Evolutionary conservation across 2,888 invertebrate genomes (phyloP), one percentile per base, ranked within the genome.

Genomic region (Ectemnius cavifrons): DNA sequence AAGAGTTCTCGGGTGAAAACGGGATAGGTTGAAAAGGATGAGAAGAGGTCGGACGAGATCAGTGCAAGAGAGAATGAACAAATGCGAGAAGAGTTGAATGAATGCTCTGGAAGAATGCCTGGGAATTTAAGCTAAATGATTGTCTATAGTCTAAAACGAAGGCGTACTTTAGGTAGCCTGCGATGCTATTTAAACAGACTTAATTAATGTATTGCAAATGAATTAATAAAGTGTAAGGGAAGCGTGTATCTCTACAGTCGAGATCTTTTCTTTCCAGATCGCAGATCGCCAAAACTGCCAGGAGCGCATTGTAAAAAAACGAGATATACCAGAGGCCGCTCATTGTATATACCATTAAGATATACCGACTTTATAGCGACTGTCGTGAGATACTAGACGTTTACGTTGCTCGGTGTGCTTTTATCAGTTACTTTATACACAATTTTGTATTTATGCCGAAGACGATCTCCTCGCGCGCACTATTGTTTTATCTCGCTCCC

Each of bases 201-300:
- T 90, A 89, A 90, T 89, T 89, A 90, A 89, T 90, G 90, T 90
- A 90, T 87, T 88, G 88, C 89, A 89, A 89, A 90, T 88, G 86
- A 88, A 90, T 89, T 88, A 90, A 90, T 90, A 90, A 90, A 90
- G 85, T 89, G 87, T 89, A 89, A 90, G 90, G 85, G 88, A 89
- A 89, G 90, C 89, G 88, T 90, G 90, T 88, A 89, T 88, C 87
- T 86, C 79, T 85, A 86, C 79, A 80, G 74, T 84, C 67, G 64
- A 75, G 79, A 69, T 70, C 71, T 81, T 77, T 72, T 75, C 59
- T 70, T 65, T 73, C 28, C 63, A 14, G 58, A 52, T 69, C 64
- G 71, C 71, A 11, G 37, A 37, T 37, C 37, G 37, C 37, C 37
- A 37, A 37, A 37, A 37, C 37, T 37, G 37, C 37, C 37, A 37